A percentile compares a stretch with the other conserved stretches of the same genome.
phyloP scores from a whole-genome alignment of 2,797 vertebrate species.

The Bufotes viridis region DNA sequence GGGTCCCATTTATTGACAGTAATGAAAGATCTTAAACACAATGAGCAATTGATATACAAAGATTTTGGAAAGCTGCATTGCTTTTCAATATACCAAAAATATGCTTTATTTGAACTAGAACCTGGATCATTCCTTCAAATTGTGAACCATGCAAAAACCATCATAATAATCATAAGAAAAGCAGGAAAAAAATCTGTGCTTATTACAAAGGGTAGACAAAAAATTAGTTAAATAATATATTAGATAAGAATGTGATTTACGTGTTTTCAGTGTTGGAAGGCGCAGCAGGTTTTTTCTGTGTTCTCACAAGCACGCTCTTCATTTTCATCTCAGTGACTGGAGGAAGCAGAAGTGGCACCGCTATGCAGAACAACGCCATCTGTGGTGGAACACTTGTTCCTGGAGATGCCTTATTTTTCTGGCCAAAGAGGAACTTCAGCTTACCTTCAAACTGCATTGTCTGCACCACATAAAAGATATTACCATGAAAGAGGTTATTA shows the following conservation, averaged over 20 bases:
- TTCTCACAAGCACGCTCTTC: slow-evolving; percentile 83
- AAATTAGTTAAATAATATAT: slow-evolving; percentile 14
- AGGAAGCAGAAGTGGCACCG: slow-evolving; percentile 86
- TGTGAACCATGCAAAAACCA: background rate
- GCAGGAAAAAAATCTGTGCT: background rate
- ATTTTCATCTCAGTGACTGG: slow-evolving; percentile 82
- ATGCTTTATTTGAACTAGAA: background rate
- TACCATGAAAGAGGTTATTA: background rate
- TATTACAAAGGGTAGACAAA: background rate
- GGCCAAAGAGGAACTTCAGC: slow-evolving; percentile 91
- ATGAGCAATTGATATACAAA: no score
- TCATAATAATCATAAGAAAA: no score
- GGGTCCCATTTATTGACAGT: no score
- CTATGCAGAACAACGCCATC: slow-evolving; percentile 92
- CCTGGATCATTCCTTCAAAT: background rate
- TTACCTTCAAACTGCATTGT: slow-evolving; percentile 97
- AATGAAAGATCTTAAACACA: no score
- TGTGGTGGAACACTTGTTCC: slow-evolving; percentile 82
- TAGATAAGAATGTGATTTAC: slow-evolving; percentile 73
- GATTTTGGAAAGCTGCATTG: no score
- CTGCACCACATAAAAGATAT: slow-evolving; percentile 71
- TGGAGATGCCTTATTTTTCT: slow-evolving; percentile 86
- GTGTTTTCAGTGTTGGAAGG: slow-evolving; percentile 71
- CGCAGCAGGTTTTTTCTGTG: slow-evolving; percentile 79
- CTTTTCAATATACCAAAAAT: background rate